A percentile compares a stretch with the other conserved stretches of the same genome.
Conservation (phyloP, 1,140 invertebrate species). For the Latrodectus geometricus region DNA sequence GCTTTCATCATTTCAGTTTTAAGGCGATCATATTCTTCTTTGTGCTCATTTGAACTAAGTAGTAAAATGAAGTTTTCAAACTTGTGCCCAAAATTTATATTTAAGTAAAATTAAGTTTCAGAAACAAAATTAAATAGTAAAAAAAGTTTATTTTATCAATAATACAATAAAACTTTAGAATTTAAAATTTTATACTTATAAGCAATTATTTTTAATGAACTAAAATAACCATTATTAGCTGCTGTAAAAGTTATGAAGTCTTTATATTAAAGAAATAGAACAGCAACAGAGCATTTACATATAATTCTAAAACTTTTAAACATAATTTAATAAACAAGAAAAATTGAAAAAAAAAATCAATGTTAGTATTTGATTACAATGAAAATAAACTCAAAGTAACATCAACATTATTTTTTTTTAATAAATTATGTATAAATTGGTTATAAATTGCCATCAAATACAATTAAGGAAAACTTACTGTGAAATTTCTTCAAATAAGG, state of each 20-base stretch:
- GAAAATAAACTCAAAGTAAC: not conserved
- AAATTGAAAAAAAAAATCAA: too few species aligned
- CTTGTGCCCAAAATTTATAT: not conserved
- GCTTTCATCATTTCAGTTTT: slow-evolving; percentile 95
- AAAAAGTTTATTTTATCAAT: too few species aligned
- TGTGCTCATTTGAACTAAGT: slow-evolving; percentile 77
- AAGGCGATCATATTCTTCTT: slow-evolving; percentile 94
- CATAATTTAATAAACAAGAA: too few species aligned
- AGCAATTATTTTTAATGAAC: not conserved
- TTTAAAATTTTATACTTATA: too few species aligned
- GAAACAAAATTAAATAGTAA: too few species aligned
- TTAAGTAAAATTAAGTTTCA: too few species aligned
- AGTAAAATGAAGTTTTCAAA: slow-evolving; percentile 4
- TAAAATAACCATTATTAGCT: too few species aligned
- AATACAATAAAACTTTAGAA: too few species aligned
- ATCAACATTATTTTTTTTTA: too few species aligned
- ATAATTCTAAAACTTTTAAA: too few species aligned
- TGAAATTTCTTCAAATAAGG: slow-evolving; percentile 96
- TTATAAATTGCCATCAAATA: not conserved
- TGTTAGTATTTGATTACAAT: not conserved
- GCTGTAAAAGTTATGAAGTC: too few species aligned
- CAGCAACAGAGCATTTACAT: not conserved
- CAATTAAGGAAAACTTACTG: slow-evolving; percentile 48
- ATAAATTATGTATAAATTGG: too few species aligned
- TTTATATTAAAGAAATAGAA: not conserved